Percentiles rank a stretch among this genome's conserved stretches.
Conservation (phyloP, 2,113 vertebrate species). For the Silurus glanis region DNA sequence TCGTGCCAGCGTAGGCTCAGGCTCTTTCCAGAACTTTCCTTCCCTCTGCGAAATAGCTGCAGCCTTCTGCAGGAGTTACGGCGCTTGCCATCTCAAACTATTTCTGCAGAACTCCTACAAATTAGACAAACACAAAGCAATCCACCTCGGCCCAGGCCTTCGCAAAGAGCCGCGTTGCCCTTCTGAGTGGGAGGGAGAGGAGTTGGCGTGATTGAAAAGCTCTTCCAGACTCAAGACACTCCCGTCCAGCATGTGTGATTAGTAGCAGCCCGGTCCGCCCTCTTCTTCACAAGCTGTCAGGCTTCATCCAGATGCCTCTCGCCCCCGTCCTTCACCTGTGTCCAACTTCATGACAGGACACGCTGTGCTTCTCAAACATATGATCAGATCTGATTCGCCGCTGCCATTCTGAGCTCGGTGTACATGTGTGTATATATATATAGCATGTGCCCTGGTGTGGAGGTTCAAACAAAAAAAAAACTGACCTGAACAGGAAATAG, state of each 20-base stretch:
- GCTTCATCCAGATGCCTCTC: slow-evolving; percentile 24
- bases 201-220: slow-evolving; percentile 47
- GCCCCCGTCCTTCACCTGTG: slow-evolving; percentile 42
- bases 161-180: slow-evolving; percentile 20
- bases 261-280: slow-evolving; percentile 29
- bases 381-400: slow-evolving; percentile 6
- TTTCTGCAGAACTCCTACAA: slow-evolving; percentile 45
- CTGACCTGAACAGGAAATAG: not conserved
- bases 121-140: slow-evolving; percentile 47
- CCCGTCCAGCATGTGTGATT: slow-evolving; percentile 47
- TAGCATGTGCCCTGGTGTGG: not conserved
- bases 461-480: not conserved
- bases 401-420: not conserved
- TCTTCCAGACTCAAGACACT: not conserved
- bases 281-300: slow-evolving; percentile 39
- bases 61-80: slow-evolving; percentile 25
- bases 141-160: slow-evolving; percentile 44
- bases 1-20: slow-evolving; percentile 7
- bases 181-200: slow-evolving; percentile 18
- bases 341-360: slow-evolving; percentile 38
- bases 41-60: slow-evolving; percentile 30
- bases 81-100: slow-evolving; percentile 12
- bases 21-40: slow-evolving; percentile 29
- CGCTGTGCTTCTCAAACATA: slow-evolving; percentile 34
- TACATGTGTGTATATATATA: not conserved